These are phyloP conservation scores for Synaphobranchus kaupii DNA, from an alignment of 2,797 vertebrate species.

Conservation along the genomic window DNA sequence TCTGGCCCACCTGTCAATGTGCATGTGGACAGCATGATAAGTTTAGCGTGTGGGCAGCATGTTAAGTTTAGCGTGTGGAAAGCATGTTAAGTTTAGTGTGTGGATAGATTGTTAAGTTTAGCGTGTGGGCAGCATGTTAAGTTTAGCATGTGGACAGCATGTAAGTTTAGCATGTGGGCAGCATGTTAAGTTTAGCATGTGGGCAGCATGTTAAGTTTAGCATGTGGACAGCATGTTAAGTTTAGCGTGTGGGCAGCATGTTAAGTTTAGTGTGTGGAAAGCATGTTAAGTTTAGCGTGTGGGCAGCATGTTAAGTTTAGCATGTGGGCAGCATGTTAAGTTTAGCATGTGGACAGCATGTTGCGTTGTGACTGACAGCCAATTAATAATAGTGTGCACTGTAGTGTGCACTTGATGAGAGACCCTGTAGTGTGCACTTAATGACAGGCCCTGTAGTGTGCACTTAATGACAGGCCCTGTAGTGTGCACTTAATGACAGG, in stretches of 20 bases:
- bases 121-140: background rate
- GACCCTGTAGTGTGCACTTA: no score
- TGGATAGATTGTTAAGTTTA: background rate
- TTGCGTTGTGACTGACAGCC: no score
- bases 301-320: background rate
- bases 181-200: background rate
- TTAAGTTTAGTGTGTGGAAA: background rate
- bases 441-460: no score
- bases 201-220: background rate
- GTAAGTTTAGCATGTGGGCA: background rate
- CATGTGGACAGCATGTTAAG: conserved; percentile 11
- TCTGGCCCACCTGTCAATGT: conserved; percentile 26
- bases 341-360: background rate
- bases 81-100: conserved; percentile 6
- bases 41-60: background rate
- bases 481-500: no score
- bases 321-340: background rate
- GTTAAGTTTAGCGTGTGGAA: background rate
- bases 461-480: no score
- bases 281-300: background rate
- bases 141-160: conserved; percentile 2
- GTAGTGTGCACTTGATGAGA: no score
- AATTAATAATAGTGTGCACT: no score
- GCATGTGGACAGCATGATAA: background rate
- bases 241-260: background rate